Percentiles rank a stretch among this genome's conserved stretches.
These are phyloP conservation scores for Saturnia japonica DNA, from an alignment of 2,888 invertebrate genomes.

Conservation along the genomic window DNA sequence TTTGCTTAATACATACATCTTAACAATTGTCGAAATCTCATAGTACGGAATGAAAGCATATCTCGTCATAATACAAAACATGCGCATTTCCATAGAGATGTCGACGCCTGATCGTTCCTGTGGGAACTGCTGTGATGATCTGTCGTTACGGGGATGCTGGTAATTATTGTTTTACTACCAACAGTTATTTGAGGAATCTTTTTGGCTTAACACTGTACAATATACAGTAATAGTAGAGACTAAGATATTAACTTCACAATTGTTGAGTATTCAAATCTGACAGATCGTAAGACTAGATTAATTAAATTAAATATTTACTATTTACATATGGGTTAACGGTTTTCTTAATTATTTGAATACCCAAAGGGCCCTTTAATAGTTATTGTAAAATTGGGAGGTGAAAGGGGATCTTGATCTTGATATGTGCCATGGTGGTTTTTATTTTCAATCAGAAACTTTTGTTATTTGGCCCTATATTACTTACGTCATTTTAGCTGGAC, in stretches of 20 bases:
- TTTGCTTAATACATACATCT: no score
- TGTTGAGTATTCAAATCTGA: neutral
- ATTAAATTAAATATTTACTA: no score
- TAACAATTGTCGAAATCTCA: neutral
- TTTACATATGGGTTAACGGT: no score
- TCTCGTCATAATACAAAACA: slow-evolving; percentile 1
- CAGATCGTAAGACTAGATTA: no score
- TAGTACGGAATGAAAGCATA: slow-evolving; percentile 7
- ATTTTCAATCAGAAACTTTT: no score
- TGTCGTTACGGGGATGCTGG: neutral
- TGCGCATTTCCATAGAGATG: slow-evolving; percentile 12
- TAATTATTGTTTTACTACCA: slow-evolving; percentile 11
- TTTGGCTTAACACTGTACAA: neutral
- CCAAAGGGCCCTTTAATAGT: no score
- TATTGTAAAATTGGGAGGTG: no score
- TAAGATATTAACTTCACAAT: neutral
- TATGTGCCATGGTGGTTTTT: no score
- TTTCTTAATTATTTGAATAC: no score
- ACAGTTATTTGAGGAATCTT: neutral
- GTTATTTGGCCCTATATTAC: no score
- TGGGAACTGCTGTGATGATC: slow-evolving; percentile 26
- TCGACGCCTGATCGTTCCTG: slow-evolving; percentile 31
- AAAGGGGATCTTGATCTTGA: no score
- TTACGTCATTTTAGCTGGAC: no score
- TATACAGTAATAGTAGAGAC: neutral